Percentiles rank a stretch among this genome's conserved stretches.
phyloP scores from a whole-genome alignment of 2,113 vertebrate species.

The Cyprinodon tularosa region DNA sequence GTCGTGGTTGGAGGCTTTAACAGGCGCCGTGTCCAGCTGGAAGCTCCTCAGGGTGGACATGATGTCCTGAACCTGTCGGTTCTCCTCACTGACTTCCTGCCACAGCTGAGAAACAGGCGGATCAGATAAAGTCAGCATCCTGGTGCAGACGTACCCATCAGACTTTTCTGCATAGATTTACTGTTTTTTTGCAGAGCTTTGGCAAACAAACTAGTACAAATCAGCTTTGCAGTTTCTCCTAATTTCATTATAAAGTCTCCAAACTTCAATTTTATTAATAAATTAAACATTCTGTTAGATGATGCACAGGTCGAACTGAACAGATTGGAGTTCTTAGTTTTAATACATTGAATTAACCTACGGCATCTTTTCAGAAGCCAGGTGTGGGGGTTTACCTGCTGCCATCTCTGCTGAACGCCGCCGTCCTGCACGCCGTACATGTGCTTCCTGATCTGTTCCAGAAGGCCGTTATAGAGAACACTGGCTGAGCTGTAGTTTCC shows the following conservation, averaged over 20 bases:
- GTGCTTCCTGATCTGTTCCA: conserved; percentile 94
- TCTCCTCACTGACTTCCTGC: conserved; percentile 95
- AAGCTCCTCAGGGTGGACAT: conserved; percentile 93
- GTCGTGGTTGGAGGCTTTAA: conserved; percentile 80
- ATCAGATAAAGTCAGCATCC: background rate
- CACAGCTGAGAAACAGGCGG: conserved; percentile 82
- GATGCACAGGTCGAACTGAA: too few species aligned
- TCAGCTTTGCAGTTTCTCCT: too few species aligned
- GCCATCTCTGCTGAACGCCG: conserved; percentile 91
- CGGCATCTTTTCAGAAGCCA: too few species aligned
- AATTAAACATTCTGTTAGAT: too few species aligned
- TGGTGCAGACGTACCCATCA: background rate
- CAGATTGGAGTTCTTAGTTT: too few species aligned
- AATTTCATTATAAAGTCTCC: too few species aligned
- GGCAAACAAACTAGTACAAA: too few species aligned
- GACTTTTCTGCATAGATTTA: background rate
- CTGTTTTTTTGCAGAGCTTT: background rate
- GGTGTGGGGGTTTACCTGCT: conserved; percentile 82
- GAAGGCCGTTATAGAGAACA: conserved; percentile 93
- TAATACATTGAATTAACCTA: background rate
- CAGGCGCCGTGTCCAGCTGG: conserved; percentile 84
- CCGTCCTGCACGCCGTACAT: conserved; percentile 86
- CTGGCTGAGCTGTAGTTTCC: conserved; percentile 95
- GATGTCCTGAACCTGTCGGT: conserved; percentile 91
- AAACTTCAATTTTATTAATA: too few species aligned